Conservation (phyloP, 2,888 invertebrate species). For the Melieria omissa region DNA sequence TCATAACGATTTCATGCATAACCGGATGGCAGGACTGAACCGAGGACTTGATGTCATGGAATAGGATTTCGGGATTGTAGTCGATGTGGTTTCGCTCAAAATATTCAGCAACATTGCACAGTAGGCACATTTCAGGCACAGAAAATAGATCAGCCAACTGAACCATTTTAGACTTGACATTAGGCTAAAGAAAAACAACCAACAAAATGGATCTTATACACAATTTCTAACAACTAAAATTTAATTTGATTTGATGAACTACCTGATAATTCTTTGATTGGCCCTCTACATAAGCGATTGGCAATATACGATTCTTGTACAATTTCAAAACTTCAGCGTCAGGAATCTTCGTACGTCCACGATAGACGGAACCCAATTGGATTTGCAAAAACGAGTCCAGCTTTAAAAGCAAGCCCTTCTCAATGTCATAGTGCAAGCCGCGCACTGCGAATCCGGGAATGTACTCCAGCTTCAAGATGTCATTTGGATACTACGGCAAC, state of each 20-base stretch:
- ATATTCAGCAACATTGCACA: constrained; percentile 94
- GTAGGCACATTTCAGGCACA: constrained; percentile 93
- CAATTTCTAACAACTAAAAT: constrained; percentile 3
- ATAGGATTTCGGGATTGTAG: constrained; percentile 95
- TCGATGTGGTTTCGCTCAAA: constrained; percentile 89
- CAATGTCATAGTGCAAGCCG: constrained; percentile 97
- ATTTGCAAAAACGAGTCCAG: constrained; percentile 97
- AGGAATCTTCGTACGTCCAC: constrained; percentile 83
- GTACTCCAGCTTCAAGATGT: constrained; percentile 83
- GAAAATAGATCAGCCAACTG: constrained; percentile 97
- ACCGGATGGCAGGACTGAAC: constrained; percentile 88
- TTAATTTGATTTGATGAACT: constrained; percentile 39
- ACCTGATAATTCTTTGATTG: constrained; percentile 78
- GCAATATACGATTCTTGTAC: constrained; percentile 88
- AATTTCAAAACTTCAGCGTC: constrained; percentile 86
- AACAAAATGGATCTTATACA: constrained; percentile 17
- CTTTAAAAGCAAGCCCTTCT: constrained; percentile 92
- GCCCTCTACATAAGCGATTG: constrained; percentile 88
- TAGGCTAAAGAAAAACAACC: constrained; percentile 48
- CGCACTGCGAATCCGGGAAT: constrained; percentile 94
- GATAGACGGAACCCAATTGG: constrained; percentile 92
- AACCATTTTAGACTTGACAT: constrained; percentile 78
- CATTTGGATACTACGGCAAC: constrained; percentile 94
- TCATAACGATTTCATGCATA: constrained; percentile 89
- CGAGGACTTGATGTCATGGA: constrained; percentile 92